These are phyloP conservation scores for Archivesica marissinica DNA, from an alignment of 1,140 invertebrate genomes.

Conservation along the genomic window DNA sequence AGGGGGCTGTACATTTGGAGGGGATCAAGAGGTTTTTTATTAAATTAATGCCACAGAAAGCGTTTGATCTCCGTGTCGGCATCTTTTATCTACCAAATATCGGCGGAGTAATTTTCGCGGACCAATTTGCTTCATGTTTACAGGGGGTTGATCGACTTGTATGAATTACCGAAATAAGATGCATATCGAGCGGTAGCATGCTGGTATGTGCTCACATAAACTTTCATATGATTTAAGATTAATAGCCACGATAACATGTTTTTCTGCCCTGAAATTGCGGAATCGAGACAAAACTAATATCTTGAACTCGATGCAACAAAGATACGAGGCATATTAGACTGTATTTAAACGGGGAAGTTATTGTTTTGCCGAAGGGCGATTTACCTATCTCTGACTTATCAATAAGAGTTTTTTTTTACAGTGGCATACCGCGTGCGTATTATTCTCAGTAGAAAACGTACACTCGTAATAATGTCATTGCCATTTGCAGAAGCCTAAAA, in stretches of 20 bases:
- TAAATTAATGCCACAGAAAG: conserved; percentile 23
- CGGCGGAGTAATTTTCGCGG: background rate
- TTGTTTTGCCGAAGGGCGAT: conserved; percentile 29
- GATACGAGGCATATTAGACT: conserved; percentile 26
- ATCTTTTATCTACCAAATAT: conserved; percentile 42
- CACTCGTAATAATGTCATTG: background rate
- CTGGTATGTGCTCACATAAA: conserved; percentile 29
- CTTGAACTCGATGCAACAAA: conserved; percentile 20
- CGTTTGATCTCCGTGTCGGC: conserved; percentile 34
- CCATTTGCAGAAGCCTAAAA: too few species aligned
- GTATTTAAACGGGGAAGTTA: conserved; percentile 16
- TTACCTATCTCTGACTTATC: conserved; percentile 21
- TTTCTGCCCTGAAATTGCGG: conserved; percentile 9
- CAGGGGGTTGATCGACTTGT: conserved; percentile 29
- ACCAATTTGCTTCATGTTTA: conserved; percentile 24
- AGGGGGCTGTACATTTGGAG: conserved; percentile 8
- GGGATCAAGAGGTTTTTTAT: conserved; percentile 34
- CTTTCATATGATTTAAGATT: conserved; percentile 52
- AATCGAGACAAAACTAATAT: conserved; percentile 47
- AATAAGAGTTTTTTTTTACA: background rate
- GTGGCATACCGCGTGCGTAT: conserved; percentile 36
- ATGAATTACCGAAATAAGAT: conserved; percentile 33
- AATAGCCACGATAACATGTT: conserved; percentile 32
- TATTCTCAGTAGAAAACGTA: background rate
- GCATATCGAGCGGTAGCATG: background rate